Base-by-base conservation (phyloP, 1,140 invertebrate genomes). In the Dinoponera quadriceps region DNA sequence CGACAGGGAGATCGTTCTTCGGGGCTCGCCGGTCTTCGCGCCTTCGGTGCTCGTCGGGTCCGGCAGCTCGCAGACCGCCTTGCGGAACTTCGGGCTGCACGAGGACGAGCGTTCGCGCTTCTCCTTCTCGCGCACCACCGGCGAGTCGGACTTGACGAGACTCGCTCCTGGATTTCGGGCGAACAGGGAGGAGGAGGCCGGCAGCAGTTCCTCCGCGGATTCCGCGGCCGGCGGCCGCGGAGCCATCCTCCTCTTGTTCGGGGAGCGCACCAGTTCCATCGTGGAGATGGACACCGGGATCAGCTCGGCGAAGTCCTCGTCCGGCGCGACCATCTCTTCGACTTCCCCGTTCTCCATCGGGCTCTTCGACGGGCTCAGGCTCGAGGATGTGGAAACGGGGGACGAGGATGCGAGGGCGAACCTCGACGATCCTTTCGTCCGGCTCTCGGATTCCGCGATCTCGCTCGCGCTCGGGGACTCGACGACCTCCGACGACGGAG, bases 41-140 rank as follows among this genome's bases (percentile, higher is more conserved):
- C 93, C n/a, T n/a, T n/a, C 77, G 95, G 96, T 1, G 93, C 93
- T 80, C 90, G 87, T 18, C 4, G 93, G 94, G 77, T 93, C 92
- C 0, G 93, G 92, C 0, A 88, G 83, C 1, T 92, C 91, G 65
- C 91, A 92, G 3, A 94, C 88, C 13, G 91, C 92, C 69, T 94
- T 93, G 13, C 95, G 91, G 81, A 96, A 96, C 87, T 96, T 96
- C n/a, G 95, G 95, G 91, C 96, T 96, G 62, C 96, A 96, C 11
- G 95, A 96, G 0, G 95, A 95, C 1, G 96, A 96, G 63, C 96
- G 93, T 80, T 96, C 96, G 9, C 96, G 93, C 90, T 97, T 97
- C 82, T 97, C 96, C 89, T 97, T 96, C 88, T 97, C 96, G 5
- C 96, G 94, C 2, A 97, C 96, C 1, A 97, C 96, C 0, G 96